Conservation (phyloP, 2,113 vertebrate species). For the Octodon degus region DNA sequence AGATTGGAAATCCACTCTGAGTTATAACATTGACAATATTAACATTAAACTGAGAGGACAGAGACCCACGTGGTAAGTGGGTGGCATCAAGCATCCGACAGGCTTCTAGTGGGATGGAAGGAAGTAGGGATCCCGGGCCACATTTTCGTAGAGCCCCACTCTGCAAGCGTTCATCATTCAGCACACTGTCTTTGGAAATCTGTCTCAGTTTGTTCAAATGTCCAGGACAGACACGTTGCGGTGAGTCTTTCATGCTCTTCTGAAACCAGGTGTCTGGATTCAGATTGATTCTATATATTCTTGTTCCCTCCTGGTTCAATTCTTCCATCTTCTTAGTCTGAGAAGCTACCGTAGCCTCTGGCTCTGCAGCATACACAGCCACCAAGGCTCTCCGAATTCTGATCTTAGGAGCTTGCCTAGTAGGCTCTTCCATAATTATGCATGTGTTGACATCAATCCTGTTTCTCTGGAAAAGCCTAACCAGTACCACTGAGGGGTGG, state of each 20-base stretch:
- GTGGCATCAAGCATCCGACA: background rate
- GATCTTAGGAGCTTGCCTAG: background rate
- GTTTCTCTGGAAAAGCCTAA: too few species aligned
- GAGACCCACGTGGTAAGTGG: background rate
- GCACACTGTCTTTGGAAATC: background rate
- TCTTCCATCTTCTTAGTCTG: background rate
- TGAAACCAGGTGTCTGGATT: background rate
- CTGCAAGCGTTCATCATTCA: background rate
- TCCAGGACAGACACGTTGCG: background rate
- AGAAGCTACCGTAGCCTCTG: background rate
- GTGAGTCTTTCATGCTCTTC: background rate
- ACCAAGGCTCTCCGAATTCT: background rate
- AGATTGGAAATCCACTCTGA: background rate
- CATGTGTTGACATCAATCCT: background rate
- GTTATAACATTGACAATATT: background rate
- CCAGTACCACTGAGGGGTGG: background rate
- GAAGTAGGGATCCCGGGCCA: background rate
- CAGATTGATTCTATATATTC: background rate
- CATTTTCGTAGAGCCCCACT: background rate
- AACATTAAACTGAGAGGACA: background rate
- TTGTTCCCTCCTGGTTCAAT: background rate
- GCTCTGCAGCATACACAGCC: background rate
- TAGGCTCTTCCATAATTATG: background rate
- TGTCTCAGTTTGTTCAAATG: background rate
- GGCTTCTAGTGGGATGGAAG: background rate